A percentile compares a stretch with the other conserved stretches of the same genome.
phyloP scores from a whole-genome alignment of 2,797 vertebrate species.

The Eutrigla gurnardus region DNA sequence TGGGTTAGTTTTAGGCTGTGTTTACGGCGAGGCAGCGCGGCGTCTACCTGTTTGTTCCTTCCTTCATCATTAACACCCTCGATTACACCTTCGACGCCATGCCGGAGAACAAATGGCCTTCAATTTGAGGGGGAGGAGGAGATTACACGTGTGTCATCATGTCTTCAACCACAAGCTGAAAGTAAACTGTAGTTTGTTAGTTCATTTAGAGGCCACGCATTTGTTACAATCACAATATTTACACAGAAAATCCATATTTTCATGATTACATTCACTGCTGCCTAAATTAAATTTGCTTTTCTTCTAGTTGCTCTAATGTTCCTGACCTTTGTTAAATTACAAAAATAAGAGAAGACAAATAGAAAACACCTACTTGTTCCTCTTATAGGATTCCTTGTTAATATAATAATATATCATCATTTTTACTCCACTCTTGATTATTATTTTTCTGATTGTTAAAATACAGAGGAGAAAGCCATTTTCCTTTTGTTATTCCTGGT shows the following conservation, averaged over 20 bases:
- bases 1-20: neutral
- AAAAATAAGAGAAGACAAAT: neutral
- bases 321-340: neutral
- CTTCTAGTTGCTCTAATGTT: neutral
- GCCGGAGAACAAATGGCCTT: conserved; percentile 82
- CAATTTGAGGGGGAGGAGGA: conserved; percentile 33
- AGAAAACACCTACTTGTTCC: neutral
- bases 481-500: neutral
- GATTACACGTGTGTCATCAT: conserved; percentile 8
- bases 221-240: neutral
- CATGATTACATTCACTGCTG: neutral
- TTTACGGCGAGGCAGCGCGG: neutral
- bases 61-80: conserved; percentile 75
- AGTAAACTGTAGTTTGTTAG: neutral
- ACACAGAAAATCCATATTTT: neutral
- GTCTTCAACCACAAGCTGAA: conserved; percentile 21
- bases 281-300: neutral
- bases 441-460: neutral
- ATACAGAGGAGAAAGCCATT: neutral
- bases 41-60: conserved; percentile 64
- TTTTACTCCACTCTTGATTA: neutral
- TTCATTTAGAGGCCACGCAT: neutral
- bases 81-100: conserved; percentile 66
- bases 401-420: neutral
- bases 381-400: neutral